Evolutionary conservation across 2,888 invertebrate genomes (phyloP), one percentile per base, ranked within the genome.

Genomic region (Boloria euphrosyne): DNA sequence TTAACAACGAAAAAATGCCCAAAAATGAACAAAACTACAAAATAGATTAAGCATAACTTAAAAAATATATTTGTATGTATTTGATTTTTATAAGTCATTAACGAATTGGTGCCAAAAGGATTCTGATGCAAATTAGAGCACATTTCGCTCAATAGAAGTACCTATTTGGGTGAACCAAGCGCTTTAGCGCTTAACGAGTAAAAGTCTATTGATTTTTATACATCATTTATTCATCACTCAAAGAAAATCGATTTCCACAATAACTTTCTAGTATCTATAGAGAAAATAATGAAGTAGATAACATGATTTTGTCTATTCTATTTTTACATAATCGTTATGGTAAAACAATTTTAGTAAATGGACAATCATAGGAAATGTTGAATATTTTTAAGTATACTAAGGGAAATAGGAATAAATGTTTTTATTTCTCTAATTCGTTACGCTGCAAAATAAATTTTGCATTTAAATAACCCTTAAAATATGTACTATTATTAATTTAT

Each of bases 311-410:
- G n/a, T 57, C 18, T 57, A 57, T 46, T 57, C 22, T 57, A 57
- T 57, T 44, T 10, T 57, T 22, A 57, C 46, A 38, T 46, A 47
- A 31, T 14, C 47, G 31, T 31, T 59, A 46, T 27, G 22, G n/a
- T 16, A 13, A 22, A 7, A 47, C 13, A 13, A 22, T 22, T 43
- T 46, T 16, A 52, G 52, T 16, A 62, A 62, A 52, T 38, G 27
- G 31, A 52, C 52, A 52, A 27, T 46, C 27, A 46, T 46, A 17
- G 16, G 27, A 44, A 46, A 62, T 62, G 62, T 62, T 62, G 46
- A 62, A 62, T 62, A 62, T 46, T 62, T 62, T 52, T 62, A 62
- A 53, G 31, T 53, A 22, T 10, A 38, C 10, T 7, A 53, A 62
- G 62, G 49, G 16, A 31, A 59, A 59, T 49, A 59, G 31, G 17